Evolutionary conservation across 2,113 vertebrate genomes (phyloP).

Genomic region (Erinaceus europaeus): DNA sequence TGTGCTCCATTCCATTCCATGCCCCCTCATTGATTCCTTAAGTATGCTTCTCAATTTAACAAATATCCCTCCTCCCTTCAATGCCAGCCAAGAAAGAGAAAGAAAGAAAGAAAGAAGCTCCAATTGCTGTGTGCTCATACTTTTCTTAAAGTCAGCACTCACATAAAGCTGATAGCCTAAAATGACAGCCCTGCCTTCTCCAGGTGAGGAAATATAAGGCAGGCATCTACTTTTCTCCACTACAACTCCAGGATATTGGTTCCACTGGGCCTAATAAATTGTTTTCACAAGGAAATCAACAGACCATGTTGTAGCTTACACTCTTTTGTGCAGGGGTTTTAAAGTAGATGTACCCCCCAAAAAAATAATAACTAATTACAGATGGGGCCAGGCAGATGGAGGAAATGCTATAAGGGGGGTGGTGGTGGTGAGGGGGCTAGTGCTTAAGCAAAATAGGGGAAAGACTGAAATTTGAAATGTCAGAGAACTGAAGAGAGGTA

Average conservation of each 20-base stretch:
- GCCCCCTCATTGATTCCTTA: conserved; percentile 56
- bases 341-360: conserved; percentile 26
- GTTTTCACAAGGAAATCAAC: conserved; percentile 67
- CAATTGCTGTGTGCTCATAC: not conserved
- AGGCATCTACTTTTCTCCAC: conserved; percentile 62
- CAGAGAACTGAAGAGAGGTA: not conserved
- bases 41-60: conserved; percentile 8
- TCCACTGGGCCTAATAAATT: conserved; percentile 59
- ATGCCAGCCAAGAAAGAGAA: not conserved
- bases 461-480: conserved; percentile 4
- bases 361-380: conserved; percentile 65
- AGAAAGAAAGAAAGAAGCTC: not conserved
- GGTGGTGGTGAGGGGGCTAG: no score
- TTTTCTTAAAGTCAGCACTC: not conserved
- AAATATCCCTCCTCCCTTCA: not conserved
- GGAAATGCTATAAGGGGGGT: conserved; percentile 9
- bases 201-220: conserved; percentile 61
- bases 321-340: conserved; percentile 37
- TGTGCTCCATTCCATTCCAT: not conserved
- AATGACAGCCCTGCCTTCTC: conserved; percentile 56
- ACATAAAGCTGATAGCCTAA: conserved; percentile 27
- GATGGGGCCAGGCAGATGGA: not conserved
- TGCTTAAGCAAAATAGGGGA: not conserved
- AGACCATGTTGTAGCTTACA: conserved; percentile 19
- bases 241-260: conserved; percentile 55